Evolutionary conservation across 2,888 invertebrate genomes (phyloP).

Genomic region (Leptinotarsa juncta): DNA sequence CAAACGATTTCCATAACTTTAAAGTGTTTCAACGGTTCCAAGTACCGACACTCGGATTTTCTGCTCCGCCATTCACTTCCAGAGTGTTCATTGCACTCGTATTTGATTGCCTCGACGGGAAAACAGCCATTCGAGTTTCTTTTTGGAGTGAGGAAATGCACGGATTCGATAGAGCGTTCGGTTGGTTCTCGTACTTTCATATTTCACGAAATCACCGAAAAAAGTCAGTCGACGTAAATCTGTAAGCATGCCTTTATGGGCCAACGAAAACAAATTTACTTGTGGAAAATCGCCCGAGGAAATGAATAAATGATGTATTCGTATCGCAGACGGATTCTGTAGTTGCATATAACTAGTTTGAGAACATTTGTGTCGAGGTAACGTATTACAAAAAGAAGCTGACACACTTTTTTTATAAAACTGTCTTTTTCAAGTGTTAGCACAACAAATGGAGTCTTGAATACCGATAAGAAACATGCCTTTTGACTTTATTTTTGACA

Average conservation of each 20-base stretch:
- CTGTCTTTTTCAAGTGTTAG: no score
- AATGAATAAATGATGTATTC: slow-evolving; percentile 35
- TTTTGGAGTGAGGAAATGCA: slow-evolving; percentile 28
- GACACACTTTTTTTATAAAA: no score
- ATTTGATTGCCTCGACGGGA: slow-evolving; percentile 46
- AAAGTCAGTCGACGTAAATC: slow-evolving; percentile 30
- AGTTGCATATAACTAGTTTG: neutral
- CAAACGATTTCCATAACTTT: neutral
- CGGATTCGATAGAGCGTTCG: slow-evolving; percentile 28
- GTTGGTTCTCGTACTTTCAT: slow-evolving; percentile 17
- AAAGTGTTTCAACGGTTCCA: slow-evolving; percentile 9
- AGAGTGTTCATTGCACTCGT: slow-evolving; percentile 41
- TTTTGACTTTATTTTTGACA: no score
- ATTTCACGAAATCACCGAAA: slow-evolving; percentile 17
- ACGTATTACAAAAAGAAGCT: no score
- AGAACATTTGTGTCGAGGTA: neutral
- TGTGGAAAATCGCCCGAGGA: slow-evolving; percentile 28
- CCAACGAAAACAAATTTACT: slow-evolving; percentile 36
- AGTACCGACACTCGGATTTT: slow-evolving; percentile 21
- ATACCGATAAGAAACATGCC: no score
- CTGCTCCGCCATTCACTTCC: slow-evolving; percentile 22
- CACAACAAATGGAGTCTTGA: no score
- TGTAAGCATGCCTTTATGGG: slow-evolving; percentile 37
- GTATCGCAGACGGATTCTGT: slow-evolving; percentile 3
- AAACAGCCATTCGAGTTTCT: slow-evolving; percentile 43